Evolutionary conservation across 2,113 vertebrate genomes (phyloP).

Genomic region (Calidris pugnax): DNA sequence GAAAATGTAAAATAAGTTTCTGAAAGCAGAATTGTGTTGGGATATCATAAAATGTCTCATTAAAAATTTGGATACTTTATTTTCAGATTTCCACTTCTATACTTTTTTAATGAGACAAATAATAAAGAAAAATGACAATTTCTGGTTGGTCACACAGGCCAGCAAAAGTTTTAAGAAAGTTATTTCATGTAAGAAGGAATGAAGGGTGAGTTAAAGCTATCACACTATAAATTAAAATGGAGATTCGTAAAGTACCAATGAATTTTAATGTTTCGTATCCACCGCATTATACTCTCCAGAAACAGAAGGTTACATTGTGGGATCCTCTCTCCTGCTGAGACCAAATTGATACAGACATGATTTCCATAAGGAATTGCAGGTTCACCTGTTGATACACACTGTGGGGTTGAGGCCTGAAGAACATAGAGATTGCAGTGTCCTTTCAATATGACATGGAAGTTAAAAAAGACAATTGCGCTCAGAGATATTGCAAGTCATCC

Average conservation of each 20-base stretch:
- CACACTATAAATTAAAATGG: not conserved
- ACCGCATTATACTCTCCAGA: not conserved
- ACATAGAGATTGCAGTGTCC: fast-evolving
- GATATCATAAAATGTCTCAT: conserved; percentile 1
- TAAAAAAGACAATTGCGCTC: not conserved
- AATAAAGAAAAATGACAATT: not conserved
- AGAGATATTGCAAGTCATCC: not conserved
- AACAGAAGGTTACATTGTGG: not conserved
- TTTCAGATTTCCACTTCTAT: not conserved
- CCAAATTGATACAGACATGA: not conserved
- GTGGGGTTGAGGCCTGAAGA: not conserved
- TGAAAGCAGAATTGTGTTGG: not conserved
- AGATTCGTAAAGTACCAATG: not conserved
- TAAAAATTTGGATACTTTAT: not conserved
- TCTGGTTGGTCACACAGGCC: not conserved
- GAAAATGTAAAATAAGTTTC: not conserved
- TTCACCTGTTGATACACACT: not conserved
- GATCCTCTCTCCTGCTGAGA: not conserved
- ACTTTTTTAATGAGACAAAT: not conserved
- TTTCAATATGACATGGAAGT: not conserved
- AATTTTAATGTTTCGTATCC: not conserved
- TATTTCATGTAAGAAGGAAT: not conserved
- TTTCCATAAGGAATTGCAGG: not conserved
- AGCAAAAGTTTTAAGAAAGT: not conserved
- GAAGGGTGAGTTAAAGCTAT: not conserved